A percentile compares a stretch with the other conserved stretches of the same genome.
Evolutionary conservation across 2,888 invertebrate species (phyloP).

Genomic region (Hirtodrosophila duncani): DNA sequence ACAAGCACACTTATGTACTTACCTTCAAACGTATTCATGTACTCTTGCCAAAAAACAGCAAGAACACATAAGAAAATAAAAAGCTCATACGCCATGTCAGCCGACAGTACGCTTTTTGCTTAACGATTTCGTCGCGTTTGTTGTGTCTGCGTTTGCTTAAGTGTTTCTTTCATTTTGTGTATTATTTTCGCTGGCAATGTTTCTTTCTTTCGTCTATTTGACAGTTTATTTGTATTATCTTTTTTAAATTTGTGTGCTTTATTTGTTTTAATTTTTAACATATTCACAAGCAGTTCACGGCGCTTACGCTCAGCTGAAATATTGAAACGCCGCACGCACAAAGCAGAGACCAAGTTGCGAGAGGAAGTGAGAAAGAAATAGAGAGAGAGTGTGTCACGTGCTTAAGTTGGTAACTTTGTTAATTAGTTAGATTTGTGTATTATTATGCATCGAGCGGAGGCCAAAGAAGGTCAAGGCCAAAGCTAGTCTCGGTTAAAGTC

Average conservation of each 20-base stretch:
- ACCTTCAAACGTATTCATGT: slow-evolving; percentile 9
- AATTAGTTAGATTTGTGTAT: no score
- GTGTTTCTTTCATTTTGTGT: slow-evolving; percentile 44
- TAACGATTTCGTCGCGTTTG: slow-evolving; percentile 27
- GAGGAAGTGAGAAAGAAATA: no score
- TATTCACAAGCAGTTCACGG: slow-evolving; percentile 24
- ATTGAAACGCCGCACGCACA: no score
- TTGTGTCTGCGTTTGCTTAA: slow-evolving; percentile 55
- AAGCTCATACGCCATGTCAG: slow-evolving; percentile 48
- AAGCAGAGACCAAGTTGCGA: no score
- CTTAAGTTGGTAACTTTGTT: no score
- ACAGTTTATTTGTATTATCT: slow-evolving; percentile 41
- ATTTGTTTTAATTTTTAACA: slow-evolving; percentile 18
- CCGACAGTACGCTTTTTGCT: slow-evolving; percentile 30
- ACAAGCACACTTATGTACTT: not conserved
- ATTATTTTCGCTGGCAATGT: slow-evolving; percentile 15
- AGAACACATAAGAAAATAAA: slow-evolving; percentile 18
- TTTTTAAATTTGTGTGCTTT: slow-evolving; percentile 2
- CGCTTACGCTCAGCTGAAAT: not conserved
- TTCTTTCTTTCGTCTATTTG: slow-evolving; percentile 34
- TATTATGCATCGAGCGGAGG: no score
- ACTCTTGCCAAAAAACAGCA: slow-evolving; percentile 20
- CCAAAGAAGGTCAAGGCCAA: no score
- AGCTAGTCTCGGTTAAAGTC: no score
- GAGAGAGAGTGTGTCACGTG: no score